These are phyloP conservation scores for Cylloceria caligata DNA, from an alignment of 2,888 invertebrate species.

Conservation along the genomic window DNA sequence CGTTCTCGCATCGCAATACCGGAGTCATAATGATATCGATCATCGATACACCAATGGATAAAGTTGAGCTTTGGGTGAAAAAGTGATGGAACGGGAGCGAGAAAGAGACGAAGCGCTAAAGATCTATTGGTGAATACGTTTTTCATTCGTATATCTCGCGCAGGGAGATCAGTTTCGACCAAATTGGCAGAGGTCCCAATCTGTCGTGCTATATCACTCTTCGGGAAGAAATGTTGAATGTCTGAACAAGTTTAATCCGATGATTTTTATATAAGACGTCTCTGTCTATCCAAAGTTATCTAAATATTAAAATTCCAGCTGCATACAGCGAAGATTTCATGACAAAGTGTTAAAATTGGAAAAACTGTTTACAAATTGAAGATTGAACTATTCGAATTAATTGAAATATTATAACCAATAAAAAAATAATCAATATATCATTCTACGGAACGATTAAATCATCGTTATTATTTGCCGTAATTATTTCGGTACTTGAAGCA, in stretches of 20 bases:
- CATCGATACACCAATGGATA: conserved; percentile 63
- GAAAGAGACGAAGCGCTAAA: conserved; percentile 36
- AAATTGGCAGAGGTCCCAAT: conserved; percentile 32
- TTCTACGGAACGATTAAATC: not conserved
- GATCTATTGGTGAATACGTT: conserved; percentile 57
- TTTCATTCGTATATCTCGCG: conserved; percentile 30
- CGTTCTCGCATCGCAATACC: conserved; percentile 12
- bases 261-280: not conserved
- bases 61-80: conserved; percentile 43
- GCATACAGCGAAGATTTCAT: not conserved
- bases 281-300: not conserved
- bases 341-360: not conserved
- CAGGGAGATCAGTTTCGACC: conserved; percentile 54
- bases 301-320: not conserved
- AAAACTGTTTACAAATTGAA: not conserved
- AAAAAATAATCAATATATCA: not conserved
- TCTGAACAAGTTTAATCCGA: not conserved
- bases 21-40: conserved; percentile 59
- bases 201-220: too few relatives aligned
- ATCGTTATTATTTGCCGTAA: not conserved
- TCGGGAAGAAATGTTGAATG: conserved; percentile 20
- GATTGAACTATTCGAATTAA: not conserved
- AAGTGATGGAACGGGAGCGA: conserved; percentile 30
- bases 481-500: not conserved
- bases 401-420: not conserved